Conservation (phyloP, 2,888 invertebrate genomes). For the Synergus itoensis region DNA sequence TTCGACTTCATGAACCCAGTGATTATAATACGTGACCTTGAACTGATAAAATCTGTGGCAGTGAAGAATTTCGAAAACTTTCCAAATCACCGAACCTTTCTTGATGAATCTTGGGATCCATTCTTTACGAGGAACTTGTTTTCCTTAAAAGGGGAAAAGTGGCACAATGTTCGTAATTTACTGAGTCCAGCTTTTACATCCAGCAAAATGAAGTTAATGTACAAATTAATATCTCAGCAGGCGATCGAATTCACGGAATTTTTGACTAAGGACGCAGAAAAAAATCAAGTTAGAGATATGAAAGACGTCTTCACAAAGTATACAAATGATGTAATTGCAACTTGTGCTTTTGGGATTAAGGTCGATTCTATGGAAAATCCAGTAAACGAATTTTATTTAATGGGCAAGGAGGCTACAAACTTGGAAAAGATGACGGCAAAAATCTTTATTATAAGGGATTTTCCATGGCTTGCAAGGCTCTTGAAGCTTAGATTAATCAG, state of each 20-base stretch:
- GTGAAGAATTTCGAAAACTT: slow-evolving; percentile 53
- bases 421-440: slow-evolving; percentile 42
- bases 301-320: slow-evolving; percentile 66
- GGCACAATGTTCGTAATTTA: slow-evolving; percentile 51
- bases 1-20: slow-evolving; percentile 41
- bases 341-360: slow-evolving; percentile 74
- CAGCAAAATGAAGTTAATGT: slow-evolving; percentile 43
- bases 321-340: slow-evolving; percentile 77
- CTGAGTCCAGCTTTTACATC: slow-evolving; percentile 44
- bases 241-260: slow-evolving; percentile 53
- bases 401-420: slow-evolving; percentile 57
- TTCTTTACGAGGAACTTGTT: slow-evolving; percentile 63
- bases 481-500: slow-evolving; percentile 47
- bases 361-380: slow-evolving; percentile 63
- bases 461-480: slow-evolving; percentile 43
- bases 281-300: slow-evolving; percentile 43
- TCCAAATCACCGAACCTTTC: slow-evolving; percentile 61
- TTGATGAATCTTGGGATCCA: slow-evolving; percentile 59
- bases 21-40: slow-evolving; percentile 44
- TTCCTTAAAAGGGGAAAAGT: slow-evolving; percentile 59
- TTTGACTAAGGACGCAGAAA: slow-evolving; percentile 25
- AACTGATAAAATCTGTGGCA: slow-evolving; percentile 47
- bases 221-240: slow-evolving; percentile 48
- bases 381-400: slow-evolving; percentile 64
- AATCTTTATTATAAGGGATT: slow-evolving; percentile 43